Evolutionary conservation across 2,797 vertebrate species (phyloP).

Genomic region (Parambassis ranga): DNA sequence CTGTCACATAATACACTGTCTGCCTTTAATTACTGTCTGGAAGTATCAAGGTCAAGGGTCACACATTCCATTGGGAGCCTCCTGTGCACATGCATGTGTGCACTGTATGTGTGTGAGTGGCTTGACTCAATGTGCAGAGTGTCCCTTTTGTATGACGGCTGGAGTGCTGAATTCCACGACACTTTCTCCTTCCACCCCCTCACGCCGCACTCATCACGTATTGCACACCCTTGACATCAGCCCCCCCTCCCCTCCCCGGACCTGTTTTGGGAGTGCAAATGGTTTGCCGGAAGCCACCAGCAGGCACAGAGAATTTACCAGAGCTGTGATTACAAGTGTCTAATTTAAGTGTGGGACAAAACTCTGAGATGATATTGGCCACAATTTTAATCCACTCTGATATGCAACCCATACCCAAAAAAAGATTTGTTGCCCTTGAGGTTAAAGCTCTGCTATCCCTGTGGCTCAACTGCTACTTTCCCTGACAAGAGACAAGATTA

Average conservation of each 20-base stretch:
- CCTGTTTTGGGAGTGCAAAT: conserved; percentile 53
- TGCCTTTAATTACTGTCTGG: conserved; percentile 75
- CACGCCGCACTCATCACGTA: conserved; percentile 47
- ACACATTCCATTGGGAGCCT: conserved; percentile 60
- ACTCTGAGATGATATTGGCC: conserved; percentile 44
- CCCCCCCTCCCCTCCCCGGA: conserved; percentile 8
- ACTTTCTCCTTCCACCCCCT: conserved; percentile 29
- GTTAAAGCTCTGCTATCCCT: conserved; percentile 40
- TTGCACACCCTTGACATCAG: conserved; percentile 26
- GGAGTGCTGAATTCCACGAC: conserved; percentile 47
- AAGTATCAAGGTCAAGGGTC: conserved; percentile 69
- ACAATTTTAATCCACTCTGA: conserved; percentile 50
- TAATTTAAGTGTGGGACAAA: conserved; percentile 59
- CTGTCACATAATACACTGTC: conserved; percentile 73
- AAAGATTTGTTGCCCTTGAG: conserved; percentile 47
- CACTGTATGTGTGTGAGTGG: conserved; percentile 20
- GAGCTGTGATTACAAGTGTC: conserved; percentile 49
- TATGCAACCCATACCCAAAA: conserved; percentile 46
- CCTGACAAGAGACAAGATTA: conserved; percentile 64
- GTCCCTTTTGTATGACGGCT: conserved; percentile 37
- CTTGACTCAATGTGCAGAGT: conserved; percentile 13
- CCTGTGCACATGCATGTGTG: conserved; percentile 31
- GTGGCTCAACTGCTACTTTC: conserved; percentile 48
- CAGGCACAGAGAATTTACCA: conserved; percentile 26
- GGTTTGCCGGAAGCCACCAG: conserved; percentile 22